phyloP scores from a whole-genome alignment of 92 coral and sea anemone genomes.

The Siderastrea siderea region DNA sequence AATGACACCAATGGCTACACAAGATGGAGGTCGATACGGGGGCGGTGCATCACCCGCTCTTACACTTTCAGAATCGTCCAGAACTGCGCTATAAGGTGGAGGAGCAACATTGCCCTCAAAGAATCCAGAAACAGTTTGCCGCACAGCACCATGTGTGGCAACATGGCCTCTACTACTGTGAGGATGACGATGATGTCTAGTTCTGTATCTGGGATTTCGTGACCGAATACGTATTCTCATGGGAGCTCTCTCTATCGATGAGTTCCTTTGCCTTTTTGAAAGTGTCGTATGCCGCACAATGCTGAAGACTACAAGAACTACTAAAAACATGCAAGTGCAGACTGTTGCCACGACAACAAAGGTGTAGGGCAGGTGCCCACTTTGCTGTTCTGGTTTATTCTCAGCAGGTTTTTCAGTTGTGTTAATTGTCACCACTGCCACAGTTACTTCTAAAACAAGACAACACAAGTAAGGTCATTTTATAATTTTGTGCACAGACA shows the following conservation, averaged over 20 bases:
- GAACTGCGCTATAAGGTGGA: conserved; percentile 87
- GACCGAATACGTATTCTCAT: conserved; percentile 75
- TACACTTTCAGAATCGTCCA: conserved; percentile 89
- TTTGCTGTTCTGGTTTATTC: conserved; percentile 33
- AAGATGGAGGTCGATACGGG: conserved; percentile 75
- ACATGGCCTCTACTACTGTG: conserved; percentile 73
- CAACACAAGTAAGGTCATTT: background rate
- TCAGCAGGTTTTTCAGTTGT: conserved; percentile 21
- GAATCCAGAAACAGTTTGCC: conserved; percentile 90
- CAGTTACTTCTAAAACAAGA: background rate
- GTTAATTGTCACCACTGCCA: background rate
- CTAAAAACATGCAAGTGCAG: conserved; percentile 87
- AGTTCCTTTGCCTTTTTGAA: conserved; percentile 78
- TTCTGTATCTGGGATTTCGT: conserved; percentile 61
- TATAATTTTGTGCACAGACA: too few species aligned
- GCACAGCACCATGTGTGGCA: conserved; percentile 72
- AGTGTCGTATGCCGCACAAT: conserved; percentile 89
- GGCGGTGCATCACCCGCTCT: conserved; percentile 93
- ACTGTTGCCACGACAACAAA: conserved; percentile 95
- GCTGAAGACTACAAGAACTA: conserved; percentile 89
- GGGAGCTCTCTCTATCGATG: conserved; percentile 78
- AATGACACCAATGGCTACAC: conserved; percentile 82
- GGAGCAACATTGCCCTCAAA: conserved; percentile 96
- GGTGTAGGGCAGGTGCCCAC: conserved; percentile 81
- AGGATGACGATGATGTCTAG: conserved; percentile 65